These are phyloP conservation scores for Dinoponera quadriceps DNA, from an alignment of 1,140 invertebrate species.

Conservation along the genomic window DNA sequence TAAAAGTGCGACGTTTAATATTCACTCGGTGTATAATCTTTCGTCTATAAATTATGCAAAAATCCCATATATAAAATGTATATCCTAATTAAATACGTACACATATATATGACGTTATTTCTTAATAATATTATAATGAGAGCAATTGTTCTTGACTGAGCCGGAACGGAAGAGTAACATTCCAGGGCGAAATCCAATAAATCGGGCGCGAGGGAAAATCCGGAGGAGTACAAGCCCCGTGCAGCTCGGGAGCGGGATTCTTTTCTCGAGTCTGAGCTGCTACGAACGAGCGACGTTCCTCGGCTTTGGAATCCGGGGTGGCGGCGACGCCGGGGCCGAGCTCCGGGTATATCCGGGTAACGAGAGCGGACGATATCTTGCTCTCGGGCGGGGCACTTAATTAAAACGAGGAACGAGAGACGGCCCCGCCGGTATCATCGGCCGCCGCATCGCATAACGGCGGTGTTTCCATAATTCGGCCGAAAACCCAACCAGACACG, in stretches of 20 bases:
- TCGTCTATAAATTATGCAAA: no score
- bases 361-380: conserved; percentile 58
- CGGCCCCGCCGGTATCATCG: conserved; percentile 70
- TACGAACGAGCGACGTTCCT: conserved; percentile 7
- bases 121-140: no score
- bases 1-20: no score
- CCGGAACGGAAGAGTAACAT: neutral
- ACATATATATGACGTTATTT: no score
- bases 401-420: conserved; percentile 83
- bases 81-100: no score
- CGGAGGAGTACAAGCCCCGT: neutral
- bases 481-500: conserved; percentile 73
- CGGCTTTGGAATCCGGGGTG: conserved; percentile 9
- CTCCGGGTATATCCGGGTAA: conserved; percentile 14
- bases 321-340: neutral
- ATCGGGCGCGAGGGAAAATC: neutral
- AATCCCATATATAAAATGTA: no score
- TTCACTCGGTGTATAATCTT: no score
- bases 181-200: conserved; percentile 1
- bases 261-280: neutral
- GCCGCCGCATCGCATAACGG: conserved; percentile 77
- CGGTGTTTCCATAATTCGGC: conserved; percentile 78
- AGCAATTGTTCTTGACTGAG: neutral
- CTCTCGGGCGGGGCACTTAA: conserved; percentile 73
- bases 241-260: conserved; percentile 5